These are phyloP conservation scores for Ametastegia equiseti DNA, from an alignment of 2,888 invertebrate genomes.

Conservation along the genomic window DNA sequence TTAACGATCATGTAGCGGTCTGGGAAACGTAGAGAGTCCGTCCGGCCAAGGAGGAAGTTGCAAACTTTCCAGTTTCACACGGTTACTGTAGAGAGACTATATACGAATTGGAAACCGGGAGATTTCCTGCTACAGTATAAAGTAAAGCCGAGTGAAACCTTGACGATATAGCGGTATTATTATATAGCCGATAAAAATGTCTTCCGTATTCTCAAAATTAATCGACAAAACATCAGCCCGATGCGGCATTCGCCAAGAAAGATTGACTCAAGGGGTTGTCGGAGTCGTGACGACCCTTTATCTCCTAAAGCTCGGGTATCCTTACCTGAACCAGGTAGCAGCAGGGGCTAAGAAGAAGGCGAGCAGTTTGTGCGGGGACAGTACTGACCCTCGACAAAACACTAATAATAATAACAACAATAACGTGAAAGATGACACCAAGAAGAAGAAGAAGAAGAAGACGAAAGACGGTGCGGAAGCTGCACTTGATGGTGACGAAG, in stretches of 20 bases:
- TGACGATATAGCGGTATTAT: not conserved
- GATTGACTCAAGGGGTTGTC: conserved; percentile 81
- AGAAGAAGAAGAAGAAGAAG: conserved; percentile 53
- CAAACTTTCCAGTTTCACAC: conserved; percentile 41
- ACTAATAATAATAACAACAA: conserved; percentile 57
- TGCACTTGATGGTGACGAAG: conserved; percentile 51
- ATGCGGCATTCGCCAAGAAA: conserved; percentile 79
- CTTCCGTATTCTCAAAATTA: conserved; percentile 83
- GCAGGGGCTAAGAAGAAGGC: conserved; percentile 69
- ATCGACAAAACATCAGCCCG: conserved; percentile 79
- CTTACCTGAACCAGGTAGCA: conserved; percentile 75
- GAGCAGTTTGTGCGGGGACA: conserved; percentile 32
- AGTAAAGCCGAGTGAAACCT: conserved; percentile 22
- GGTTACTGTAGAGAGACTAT: not conserved
- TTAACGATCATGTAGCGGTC: conserved; percentile 43
- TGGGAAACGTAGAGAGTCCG: conserved; percentile 29
- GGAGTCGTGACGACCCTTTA: conserved; percentile 80
- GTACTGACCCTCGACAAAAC: conserved; percentile 6
- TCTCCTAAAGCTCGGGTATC: conserved; percentile 81
- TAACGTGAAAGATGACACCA: conserved; percentile 52
- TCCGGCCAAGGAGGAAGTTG: conserved; percentile 27
- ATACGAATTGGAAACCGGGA: not conserved
- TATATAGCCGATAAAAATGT: conserved; percentile 74
- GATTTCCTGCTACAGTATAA: not conserved
- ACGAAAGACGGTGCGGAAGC: conserved; percentile 55